Base-by-base conservation (phyloP, 2,888 invertebrate species). In the Drosophila eohydei region DNA sequence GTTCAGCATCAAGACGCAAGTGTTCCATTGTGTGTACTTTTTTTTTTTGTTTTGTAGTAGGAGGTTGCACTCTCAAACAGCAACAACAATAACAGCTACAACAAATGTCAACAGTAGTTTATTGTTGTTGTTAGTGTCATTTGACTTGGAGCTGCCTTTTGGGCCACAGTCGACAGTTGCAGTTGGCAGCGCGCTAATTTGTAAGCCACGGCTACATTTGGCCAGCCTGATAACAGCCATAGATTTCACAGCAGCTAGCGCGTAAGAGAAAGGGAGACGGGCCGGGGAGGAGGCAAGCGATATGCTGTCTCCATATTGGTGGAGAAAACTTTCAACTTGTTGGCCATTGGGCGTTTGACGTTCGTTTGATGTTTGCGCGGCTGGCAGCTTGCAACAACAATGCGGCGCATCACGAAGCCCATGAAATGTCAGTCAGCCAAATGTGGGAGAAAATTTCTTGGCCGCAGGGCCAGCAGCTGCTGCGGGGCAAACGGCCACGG, bases 91-190 rank as follows among this genome's bases (percentile, higher is more conserved):
- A 68, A 52, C 48, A 48, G 46, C 52, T 66, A 52, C 76, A 79
- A 79, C 73, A 87, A 81, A 83, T 87, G 89, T 89, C 87, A 88
- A 83, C 88, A 83, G 85, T 85, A 80, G 87, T 87, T 87, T 87
- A 87, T 89, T 85, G 84, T 87, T 89, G 88, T 89, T 89, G 88
- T 85, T 83, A 81, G 83, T 89, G 78, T 87, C 87, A 87, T 83
- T 89, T 89, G 86, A 89, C 84, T 88, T 79, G 83, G 84, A 78
- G 48, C 88, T 77, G 89, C 78, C 78, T 85, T 81, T 89, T 81
- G 77, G 81, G 74, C 83, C 86, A 79, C 48, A 80, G 74, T 78
- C 73, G 83, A 84, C 89, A 86, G 81, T 80, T 72, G 75, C 80
- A 80, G 80, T 86, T 83, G 87, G 89, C 88, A 83, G 78, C 80